phyloP scores from a whole-genome alignment of 2,113 vertebrate genomes.

The Thryonomys swinderianus region DNA sequence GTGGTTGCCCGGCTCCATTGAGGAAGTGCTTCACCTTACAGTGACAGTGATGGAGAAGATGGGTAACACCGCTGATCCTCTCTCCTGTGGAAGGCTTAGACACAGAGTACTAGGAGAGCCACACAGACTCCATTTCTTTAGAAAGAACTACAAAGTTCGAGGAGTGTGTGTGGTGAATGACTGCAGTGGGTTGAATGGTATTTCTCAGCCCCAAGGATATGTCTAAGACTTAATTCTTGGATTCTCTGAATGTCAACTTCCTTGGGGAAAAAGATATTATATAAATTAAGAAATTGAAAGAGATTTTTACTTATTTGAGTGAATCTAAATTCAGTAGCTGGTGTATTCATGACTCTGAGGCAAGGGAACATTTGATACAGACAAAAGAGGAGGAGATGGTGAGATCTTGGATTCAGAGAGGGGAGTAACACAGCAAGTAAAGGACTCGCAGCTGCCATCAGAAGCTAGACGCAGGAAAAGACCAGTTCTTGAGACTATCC shows the following conservation, averaged over 20 bases:
- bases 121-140: not conserved
- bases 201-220: too few relatives aligned
- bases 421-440: accelerated
- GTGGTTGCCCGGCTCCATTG: not conserved
- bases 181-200: not conserved
- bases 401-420: not conserved
- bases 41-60: not conserved
- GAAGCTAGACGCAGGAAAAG: not conserved
- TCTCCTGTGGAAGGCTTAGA: not conserved
- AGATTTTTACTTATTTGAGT: not conserved
- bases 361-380: not conserved
- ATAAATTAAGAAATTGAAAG: not conserved
- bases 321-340: not conserved
- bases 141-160: accelerated
- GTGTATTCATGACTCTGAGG: not conserved
- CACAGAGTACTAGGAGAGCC: not conserved
- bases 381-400: not conserved
- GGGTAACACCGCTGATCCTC: not conserved
- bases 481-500: not conserved
- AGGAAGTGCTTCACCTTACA: accelerated
- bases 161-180: not conserved
- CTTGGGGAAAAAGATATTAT: not conserved
- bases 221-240: not conserved
- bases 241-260: not conserved
- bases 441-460: not conserved